Evolutionary conservation across 2,888 invertebrate genomes (phyloP).

Genomic region (Pollenia amentaria): DNA sequence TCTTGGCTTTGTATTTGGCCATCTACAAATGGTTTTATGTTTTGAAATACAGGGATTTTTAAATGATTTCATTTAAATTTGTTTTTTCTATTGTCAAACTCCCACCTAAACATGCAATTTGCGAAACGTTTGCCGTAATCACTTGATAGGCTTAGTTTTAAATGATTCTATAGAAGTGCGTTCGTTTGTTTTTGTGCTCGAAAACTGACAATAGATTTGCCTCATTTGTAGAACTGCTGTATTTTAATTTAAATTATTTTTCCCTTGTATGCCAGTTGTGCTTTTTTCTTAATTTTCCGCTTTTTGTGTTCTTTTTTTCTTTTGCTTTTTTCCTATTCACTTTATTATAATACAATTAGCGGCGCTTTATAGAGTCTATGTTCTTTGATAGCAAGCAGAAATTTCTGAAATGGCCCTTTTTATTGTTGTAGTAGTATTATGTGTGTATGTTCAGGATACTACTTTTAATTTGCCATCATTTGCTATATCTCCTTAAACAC

Average conservation of each 20-base stretch:
- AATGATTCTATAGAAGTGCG: conserved; percentile 31
- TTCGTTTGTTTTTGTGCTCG: neutral
- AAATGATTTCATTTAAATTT: conserved; percentile 13
- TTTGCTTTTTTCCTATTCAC: conserved; percentile 25
- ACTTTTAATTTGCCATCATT: conserved; percentile 55
- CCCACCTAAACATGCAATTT: neutral
- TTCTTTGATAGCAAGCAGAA: conserved; percentile 30
- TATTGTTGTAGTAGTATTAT: neutral
- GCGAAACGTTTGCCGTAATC: conserved; percentile 35
- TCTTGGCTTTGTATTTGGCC: neutral
- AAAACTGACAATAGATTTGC: conserved; percentile 48
- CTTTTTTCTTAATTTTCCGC: conserved; percentile 6
- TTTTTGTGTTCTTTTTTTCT: neutral
- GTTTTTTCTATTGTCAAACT: neutral
- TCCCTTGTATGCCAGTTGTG: neutral
- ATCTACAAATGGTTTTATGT: neutral
- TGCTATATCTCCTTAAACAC: neutral
- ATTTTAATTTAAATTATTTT: conserved; percentile 24
- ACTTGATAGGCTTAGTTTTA: conserved; percentile 57
- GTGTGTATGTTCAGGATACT: conserved; percentile 35
- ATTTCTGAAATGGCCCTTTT: conserved; percentile 33
- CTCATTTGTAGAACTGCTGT: conserved; percentile 26
- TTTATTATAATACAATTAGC: conserved; percentile 65
- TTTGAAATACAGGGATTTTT: conserved; percentile 5
- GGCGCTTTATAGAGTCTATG: conserved; percentile 39